Evolutionary conservation across 2,113 vertebrate species (phyloP).

Genomic region (Entelurus aequoreus): DNA sequence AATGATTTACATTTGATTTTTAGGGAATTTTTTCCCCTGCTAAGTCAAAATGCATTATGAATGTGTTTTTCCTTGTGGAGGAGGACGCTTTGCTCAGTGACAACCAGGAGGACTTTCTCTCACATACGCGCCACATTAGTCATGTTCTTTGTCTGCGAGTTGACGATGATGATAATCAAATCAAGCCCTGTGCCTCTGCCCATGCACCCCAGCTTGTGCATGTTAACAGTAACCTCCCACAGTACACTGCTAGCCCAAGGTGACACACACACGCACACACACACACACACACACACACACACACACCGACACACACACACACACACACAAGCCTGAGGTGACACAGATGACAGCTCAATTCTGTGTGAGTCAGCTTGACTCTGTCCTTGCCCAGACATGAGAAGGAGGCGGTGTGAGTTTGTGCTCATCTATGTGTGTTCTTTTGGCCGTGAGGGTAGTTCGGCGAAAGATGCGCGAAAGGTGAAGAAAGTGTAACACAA

Average conservation of each 20-base stretch:
- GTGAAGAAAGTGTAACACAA: conserved; percentile 22
- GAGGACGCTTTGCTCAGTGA: conserved; percentile 24
- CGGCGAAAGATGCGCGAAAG: conserved; percentile 33
- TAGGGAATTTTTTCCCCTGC: too few relatives aligned
- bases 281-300: conserved; percentile 11
- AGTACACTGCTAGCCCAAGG: conserved; percentile 58
- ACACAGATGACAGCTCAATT: conserved; percentile 71
- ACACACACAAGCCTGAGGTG: conserved; percentile 52
- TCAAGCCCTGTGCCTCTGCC: conserved; percentile 47
- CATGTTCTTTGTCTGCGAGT: conserved; percentile 51
- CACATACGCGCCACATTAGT: conserved; percentile 40
- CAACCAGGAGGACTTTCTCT: conserved; percentile 44
- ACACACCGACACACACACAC: conserved; percentile 5
- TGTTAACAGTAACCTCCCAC: conserved; percentile 70
- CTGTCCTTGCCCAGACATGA: conserved; percentile 68
- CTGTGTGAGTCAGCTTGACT: conserved; percentile 66
- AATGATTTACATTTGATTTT: too few relatives aligned
- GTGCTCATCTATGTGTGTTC: conserved; percentile 13
- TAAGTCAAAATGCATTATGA: neutral
- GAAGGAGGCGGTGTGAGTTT: conserved; percentile 50
- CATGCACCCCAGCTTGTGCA: conserved; percentile 53
- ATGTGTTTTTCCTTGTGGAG: conserved; percentile 6
- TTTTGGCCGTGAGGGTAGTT: conserved; percentile 18
- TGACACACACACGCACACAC: conserved; percentile 34
- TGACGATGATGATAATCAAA: conserved; percentile 63